Conservation (phyloP, 2,888 invertebrate genomes). For the Plebejus anna region DNA sequence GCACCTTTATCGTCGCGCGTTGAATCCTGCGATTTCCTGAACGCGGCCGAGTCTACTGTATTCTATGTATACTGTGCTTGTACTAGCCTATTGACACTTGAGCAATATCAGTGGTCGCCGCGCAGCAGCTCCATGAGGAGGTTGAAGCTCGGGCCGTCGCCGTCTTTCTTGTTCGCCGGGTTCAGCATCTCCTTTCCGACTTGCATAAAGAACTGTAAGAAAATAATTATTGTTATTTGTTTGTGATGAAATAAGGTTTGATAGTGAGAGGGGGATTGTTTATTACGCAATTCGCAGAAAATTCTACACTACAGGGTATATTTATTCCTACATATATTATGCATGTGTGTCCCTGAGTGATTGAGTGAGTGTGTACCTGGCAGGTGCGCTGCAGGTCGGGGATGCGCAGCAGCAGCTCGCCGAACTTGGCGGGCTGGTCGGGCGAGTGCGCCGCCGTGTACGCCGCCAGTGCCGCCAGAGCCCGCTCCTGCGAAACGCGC, state of each 20-base stretch:
- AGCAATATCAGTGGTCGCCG: constrained; percentile 89
- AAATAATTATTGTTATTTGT: constrained; percentile 17
- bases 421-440: constrained; percentile 96
- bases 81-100: constrained; percentile 43
- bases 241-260: not conserved
- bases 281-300: too few species aligned
- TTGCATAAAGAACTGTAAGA: constrained; percentile 78
- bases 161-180: constrained; percentile 89
- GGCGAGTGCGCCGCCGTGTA: constrained; percentile 96
- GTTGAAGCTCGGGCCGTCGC: constrained; percentile 95
- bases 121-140: constrained; percentile 96
- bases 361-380: constrained; percentile 83
- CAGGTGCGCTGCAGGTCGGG: constrained; percentile 97
- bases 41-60: not conserved
- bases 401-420: constrained; percentile 93
- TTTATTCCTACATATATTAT: too few species aligned
- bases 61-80: not conserved
- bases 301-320: too few species aligned
- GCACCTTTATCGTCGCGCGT: too few species aligned
- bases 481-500: constrained; percentile 95
- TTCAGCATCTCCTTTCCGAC: constrained; percentile 96
- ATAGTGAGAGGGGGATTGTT: not conserved
- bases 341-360: too few species aligned
- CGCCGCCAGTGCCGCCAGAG: constrained; percentile 93
- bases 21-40: not conserved